Evolutionary conservation across 2,888 invertebrate genomes (phyloP).

Genomic region (Odontocerum albicorne): DNA sequence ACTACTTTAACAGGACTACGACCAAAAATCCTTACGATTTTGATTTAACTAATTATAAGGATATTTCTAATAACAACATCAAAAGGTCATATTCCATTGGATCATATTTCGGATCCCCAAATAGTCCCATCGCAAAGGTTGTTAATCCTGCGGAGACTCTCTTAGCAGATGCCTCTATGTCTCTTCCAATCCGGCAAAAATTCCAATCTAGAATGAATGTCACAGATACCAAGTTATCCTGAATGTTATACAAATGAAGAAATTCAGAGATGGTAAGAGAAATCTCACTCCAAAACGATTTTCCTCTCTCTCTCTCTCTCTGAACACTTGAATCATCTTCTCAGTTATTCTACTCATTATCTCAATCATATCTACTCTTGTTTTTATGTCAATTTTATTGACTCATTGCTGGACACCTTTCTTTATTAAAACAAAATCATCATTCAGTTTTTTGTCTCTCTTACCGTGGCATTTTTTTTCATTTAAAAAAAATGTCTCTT

Average conservation of each 20-base stretch:
- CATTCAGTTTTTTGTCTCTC: too few relatives aligned
- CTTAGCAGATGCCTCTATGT: conserved; percentile 19
- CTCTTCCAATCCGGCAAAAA: conserved; percentile 11
- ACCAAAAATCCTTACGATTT: conserved; percentile 59
- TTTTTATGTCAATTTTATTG: too few relatives aligned
- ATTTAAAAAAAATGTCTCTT: too few relatives aligned
- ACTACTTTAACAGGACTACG: conserved; percentile 50
- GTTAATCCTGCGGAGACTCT: conserved; percentile 20
- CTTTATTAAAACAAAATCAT: too few relatives aligned
- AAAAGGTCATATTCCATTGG: conserved; percentile 53
- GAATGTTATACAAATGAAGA: conserved; percentile 22
- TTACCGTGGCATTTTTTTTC: too few relatives aligned
- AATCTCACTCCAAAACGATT: not conserved
- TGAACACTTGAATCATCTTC: too few relatives aligned
- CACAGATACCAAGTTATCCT: not conserved
- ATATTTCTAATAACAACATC: conserved; percentile 43
- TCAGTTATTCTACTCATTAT: too few relatives aligned
- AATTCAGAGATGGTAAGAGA: conserved; percentile 32
- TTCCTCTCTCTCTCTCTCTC: conserved; percentile 12
- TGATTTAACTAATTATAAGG: conserved; percentile 41
- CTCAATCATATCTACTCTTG: too few relatives aligned
- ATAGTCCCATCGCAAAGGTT: conserved; percentile 24
- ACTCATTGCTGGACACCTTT: too few relatives aligned
- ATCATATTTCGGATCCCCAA: conserved; percentile 45
- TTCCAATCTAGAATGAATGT: not conserved